Percentiles rank a stretch among this genome's conserved stretches.
phyloP scores from a whole-genome alignment of 2,888 invertebrate genomes.

The Agonopterix alstromeriana region DNA sequence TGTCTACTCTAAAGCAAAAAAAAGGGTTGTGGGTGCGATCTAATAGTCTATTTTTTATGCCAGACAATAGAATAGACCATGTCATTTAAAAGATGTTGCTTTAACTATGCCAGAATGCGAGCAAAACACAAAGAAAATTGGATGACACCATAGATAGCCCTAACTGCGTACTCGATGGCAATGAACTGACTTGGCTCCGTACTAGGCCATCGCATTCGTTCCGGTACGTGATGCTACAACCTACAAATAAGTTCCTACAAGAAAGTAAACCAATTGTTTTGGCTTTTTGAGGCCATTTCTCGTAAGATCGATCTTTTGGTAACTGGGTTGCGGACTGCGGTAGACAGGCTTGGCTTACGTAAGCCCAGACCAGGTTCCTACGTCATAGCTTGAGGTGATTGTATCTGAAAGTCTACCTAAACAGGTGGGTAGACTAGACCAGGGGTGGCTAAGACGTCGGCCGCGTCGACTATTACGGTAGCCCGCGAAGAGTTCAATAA shows the following conservation, averaged over 20 bases:
- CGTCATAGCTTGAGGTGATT: not conserved
- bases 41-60: too few species aligned
- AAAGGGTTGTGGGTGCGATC: too few species aligned
- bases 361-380: not conserved
- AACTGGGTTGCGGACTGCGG: constrained; percentile 4
- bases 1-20: too few species aligned
- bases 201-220: constrained; percentile 4
- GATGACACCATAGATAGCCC: too few species aligned
- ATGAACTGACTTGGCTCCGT: not conserved
- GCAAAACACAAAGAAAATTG: too few species aligned
- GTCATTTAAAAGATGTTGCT: too few species aligned
- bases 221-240: not conserved
- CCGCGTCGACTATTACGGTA: too few species aligned
- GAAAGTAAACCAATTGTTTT: not conserved
- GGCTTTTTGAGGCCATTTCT: not conserved
- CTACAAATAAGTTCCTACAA: not conserved
- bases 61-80: too few species aligned
- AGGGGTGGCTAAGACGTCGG: too few species aligned
- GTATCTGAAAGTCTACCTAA: not conserved
- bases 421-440: not conserved
- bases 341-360: not conserved
- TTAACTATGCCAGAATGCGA: too few species aligned
- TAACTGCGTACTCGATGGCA: too few species aligned
- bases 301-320: not conserved
- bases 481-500: too few species aligned